Evolutionary conservation across 2,888 invertebrate species (phyloP), one percentile per base, ranked within the genome.

Genomic region (Alloscopus bannaensis): DNA sequence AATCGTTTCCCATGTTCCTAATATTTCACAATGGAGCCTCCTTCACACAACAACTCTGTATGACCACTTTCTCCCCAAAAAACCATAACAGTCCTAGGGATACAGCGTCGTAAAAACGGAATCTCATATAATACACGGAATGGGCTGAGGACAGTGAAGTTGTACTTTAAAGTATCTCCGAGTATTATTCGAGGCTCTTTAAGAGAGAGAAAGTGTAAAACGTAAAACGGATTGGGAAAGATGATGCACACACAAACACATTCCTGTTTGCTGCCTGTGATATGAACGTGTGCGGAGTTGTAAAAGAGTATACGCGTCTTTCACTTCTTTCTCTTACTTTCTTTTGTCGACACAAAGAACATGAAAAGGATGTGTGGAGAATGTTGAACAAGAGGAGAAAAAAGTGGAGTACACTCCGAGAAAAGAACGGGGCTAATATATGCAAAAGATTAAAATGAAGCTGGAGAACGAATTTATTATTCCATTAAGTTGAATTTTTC

Each of bases 401-500:
- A 24, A 52, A 16, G 52, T 24, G 29, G n/a, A 42, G 40, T 22
- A 36, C 36, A 13, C 13, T 47, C 18, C 47, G 22, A 52, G 52
- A 16, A 45, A 13, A n/a, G 28, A 50, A 55, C 28, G 26, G 31
- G 52, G 55, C 24, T 68, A 69, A 69, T 64, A 77, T 70, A 69
- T 70, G 69, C 69, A 62, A 68, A 79, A 80, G 80, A 73, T 73
- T 68, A 80, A 42, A 64, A 70, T 76, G 71, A 65, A 75, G 60
- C 71, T 77, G 68, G 52, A 68, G 71, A 42, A 68, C 77, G 81
- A 81, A 81, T 81, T 81, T 81, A 77, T 81, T 81, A 81, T 81
- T 81, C 81, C 81, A 81, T 81, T 81, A 81, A 68, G 71, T 65
- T 45, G 59, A 71, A 69, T 70, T 70, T 77, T 77, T 47, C 68